Conservation (phyloP, 2,888 invertebrate species). For the Hemistola chrysoprasaria region DNA sequence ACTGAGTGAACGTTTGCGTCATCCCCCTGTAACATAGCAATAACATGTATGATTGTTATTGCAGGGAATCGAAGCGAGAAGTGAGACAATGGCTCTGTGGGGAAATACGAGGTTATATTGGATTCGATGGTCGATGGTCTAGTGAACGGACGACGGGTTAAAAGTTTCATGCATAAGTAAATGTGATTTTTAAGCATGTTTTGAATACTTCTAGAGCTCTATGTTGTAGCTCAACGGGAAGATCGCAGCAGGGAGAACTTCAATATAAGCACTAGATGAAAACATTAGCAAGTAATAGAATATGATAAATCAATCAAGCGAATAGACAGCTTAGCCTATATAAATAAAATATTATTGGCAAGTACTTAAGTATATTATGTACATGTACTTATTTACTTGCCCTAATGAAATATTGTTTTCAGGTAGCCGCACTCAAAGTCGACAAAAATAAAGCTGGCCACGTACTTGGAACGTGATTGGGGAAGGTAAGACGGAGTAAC, state of each 20-base stretch:
- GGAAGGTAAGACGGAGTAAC: slow-evolving; percentile 37
- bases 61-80: slow-evolving; percentile 14
- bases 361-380: too few relatives aligned
- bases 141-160: slow-evolving; percentile 19
- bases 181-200: slow-evolving; percentile 13
- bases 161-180: background rate
- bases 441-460: slow-evolving; percentile 41
- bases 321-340: too few relatives aligned
- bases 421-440: slow-evolving; percentile 18
- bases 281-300: too few relatives aligned
- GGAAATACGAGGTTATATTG: slow-evolving; percentile 64
- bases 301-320: too few relatives aligned
- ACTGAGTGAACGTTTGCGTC: too few relatives aligned
- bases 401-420: slow-evolving; percentile 10
- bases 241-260: too few relatives aligned
- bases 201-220: too few relatives aligned
- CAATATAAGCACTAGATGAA: too few relatives aligned
- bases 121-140: slow-evolving; percentile 38
- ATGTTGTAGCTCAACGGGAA: too few relatives aligned
- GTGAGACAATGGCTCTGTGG: slow-evolving; percentile 56
- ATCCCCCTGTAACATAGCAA: too few relatives aligned
- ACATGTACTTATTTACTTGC: background rate
- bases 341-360: too few relatives aligned
- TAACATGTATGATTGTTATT: slow-evolving; percentile 68
- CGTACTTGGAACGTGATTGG: slow-evolving; percentile 42